A percentile compares a stretch with the other conserved stretches of the same genome.
Evolutionary conservation across 2,113 vertebrate genomes (phyloP).

Genomic region (Hypanus sabinus): DNA sequence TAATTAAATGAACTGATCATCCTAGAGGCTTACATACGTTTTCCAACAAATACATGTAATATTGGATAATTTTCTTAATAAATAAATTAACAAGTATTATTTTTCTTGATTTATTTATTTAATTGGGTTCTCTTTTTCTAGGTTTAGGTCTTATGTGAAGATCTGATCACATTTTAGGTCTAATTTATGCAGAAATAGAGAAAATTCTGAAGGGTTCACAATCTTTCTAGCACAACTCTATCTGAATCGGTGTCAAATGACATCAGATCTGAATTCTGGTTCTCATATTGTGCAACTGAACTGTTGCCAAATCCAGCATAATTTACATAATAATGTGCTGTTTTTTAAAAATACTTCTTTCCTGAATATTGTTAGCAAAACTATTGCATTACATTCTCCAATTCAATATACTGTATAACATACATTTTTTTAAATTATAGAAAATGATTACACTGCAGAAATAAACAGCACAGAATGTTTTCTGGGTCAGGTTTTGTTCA

Average conservation of each 20-base stretch:
- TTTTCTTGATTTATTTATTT: too few relatives aligned
- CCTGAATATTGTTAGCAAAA: neutral
- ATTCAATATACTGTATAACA: neutral
- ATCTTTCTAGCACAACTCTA: neutral
- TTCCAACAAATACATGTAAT: too few relatives aligned
- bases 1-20: too few relatives aligned
- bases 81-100: too few relatives aligned
- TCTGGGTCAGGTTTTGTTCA: neutral
- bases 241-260: neutral
- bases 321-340: neutral
- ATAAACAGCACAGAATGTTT: neutral
- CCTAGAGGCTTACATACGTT: too few relatives aligned
- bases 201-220: too few relatives aligned
- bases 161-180: too few relatives aligned
- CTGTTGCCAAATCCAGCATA: neutral
- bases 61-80: too few relatives aligned
- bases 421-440: neutral
- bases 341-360: neutral
- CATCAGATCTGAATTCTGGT: neutral
- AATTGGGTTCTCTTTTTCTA: too few relatives aligned
- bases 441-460: neutral
- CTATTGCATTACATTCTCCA: neutral
- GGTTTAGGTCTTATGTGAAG: too few relatives aligned
- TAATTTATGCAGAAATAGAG: too few relatives aligned
- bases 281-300: neutral